Evolutionary conservation across 2,113 vertebrate species (phyloP).

Genomic region (Fregetta grallaria): DNA sequence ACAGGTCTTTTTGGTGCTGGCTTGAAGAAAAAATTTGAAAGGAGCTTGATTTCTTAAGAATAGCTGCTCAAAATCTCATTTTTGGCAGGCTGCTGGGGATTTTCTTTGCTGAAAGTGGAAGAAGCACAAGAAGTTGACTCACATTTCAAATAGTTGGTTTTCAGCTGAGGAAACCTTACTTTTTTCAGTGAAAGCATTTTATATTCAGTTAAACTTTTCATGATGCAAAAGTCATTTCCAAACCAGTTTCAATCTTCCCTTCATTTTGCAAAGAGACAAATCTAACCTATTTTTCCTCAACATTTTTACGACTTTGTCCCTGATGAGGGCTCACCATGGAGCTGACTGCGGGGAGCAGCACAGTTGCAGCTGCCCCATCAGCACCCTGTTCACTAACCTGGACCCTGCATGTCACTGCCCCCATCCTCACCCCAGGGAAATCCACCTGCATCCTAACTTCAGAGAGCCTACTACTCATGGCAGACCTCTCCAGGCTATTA

Average conservation of each 20-base stretch:
- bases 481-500: not conserved
- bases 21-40: not conserved
- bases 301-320: not conserved
- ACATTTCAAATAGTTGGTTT: not conserved
- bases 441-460: not conserved
- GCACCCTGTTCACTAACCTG: not conserved
- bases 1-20: not conserved
- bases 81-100: not conserved
- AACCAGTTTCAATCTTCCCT: not conserved
- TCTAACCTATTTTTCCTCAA: not conserved
- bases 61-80: not conserved
- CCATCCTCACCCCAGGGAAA: not conserved
- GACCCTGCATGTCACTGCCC: not conserved
- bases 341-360: not conserved
- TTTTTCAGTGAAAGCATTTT: not conserved
- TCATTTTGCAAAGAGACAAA: not conserved
- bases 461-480: not conserved
- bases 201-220: not conserved
- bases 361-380: not conserved
- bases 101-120: not conserved
- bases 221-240: not conserved
- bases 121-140: not conserved
- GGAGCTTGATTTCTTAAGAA: not conserved
- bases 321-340: not conserved
- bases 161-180: not conserved